A percentile compares a stretch with the other conserved stretches of the same genome.
Evolutionary conservation across 53 echinoderm and acorn worm genomes (phyloP).

Genomic region (Holothuria leucospilota): DNA sequence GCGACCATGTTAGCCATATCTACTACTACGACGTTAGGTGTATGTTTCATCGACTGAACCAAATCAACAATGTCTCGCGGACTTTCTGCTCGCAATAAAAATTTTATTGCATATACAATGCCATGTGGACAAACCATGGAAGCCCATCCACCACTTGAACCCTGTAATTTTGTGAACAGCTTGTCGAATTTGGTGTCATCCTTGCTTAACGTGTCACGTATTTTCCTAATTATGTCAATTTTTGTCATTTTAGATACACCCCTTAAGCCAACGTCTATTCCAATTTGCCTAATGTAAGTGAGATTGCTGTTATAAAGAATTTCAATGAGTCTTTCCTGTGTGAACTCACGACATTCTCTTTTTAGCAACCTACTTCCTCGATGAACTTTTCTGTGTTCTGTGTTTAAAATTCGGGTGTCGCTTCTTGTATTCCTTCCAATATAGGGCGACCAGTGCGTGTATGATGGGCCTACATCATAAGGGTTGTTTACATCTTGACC

Average conservation of each 20-base stretch:
- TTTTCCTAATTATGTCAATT: neutral
- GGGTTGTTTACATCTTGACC: neutral
- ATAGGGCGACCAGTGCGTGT: slow-evolving; percentile 5
- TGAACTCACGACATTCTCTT: slow-evolving; percentile 7
- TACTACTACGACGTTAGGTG: no score
- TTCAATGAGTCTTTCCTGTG: slow-evolving; percentile 15
- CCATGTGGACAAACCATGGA: slow-evolving; percentile 1
- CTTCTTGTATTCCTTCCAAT: slow-evolving; percentile 3
- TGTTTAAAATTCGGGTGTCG: neutral
- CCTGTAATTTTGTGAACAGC: neutral
- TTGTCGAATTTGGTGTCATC: no score
- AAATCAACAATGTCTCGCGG: neutral
- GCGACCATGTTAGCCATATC: no score
- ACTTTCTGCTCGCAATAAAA: neutral
- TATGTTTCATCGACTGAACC: neutral
- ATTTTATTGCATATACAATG: neutral
- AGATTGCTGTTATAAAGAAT: slow-evolving; percentile 12
- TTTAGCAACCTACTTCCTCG: neutral
- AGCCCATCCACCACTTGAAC: slow-evolving; percentile 13
- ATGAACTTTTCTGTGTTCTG: slow-evolving; percentile 37
- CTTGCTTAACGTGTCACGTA: no score
- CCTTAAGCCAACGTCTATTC: slow-evolving; percentile 15
- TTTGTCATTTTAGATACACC: slow-evolving; percentile 6
- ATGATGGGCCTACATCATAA: neutral
- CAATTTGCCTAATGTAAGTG: slow-evolving; percentile 20